These are phyloP conservation scores for Gymnobelideus leadbeateri DNA, from an alignment of 2,113 vertebrate genomes.

Conservation along the genomic window DNA sequence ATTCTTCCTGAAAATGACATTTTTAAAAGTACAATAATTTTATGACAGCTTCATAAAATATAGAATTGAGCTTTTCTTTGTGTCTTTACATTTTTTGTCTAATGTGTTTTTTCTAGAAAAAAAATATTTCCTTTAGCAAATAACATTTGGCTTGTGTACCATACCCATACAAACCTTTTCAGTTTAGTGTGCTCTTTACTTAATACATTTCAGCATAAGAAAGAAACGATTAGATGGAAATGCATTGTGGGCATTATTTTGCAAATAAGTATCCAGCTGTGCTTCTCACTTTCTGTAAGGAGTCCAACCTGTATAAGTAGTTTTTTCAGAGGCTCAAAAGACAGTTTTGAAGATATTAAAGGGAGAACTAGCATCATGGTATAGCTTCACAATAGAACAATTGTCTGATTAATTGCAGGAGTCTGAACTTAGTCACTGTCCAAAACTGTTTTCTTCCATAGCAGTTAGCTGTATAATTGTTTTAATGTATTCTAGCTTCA, in stretches of 20 bases:
- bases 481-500: neutral
- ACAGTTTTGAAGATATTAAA: slow-evolving; percentile 26
- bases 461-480: slow-evolving; percentile 66
- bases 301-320: slow-evolving; percentile 53
- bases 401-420: slow-evolving; percentile 58
- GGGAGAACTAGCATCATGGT: slow-evolving; percentile 43
- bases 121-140: neutral
- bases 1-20: neutral
- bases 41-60: slow-evolving; percentile 42
- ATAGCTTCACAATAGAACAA: neutral
- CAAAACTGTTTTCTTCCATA: slow-evolving; percentile 50
- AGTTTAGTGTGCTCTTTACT: slow-evolving; percentile 31
- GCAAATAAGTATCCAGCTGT: slow-evolving; percentile 64
- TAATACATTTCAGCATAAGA: slow-evolving; percentile 56
- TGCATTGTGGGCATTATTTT: slow-evolving; percentile 46
- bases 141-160: neutral
- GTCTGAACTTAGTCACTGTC: slow-evolving; percentile 58
- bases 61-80: neutral
- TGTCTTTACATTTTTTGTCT: neutral
- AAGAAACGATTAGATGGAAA: slow-evolving; percentile 41
- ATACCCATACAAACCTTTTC: slow-evolving; percentile 34
- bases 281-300: slow-evolving; percentile 35
- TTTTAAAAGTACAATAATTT: slow-evolving; percentile 48
- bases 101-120: neutral
- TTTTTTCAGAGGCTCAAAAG: slow-evolving; percentile 46